Conservation (phyloP, 2,113 vertebrate genomes). For the Eira barbara region DNA sequence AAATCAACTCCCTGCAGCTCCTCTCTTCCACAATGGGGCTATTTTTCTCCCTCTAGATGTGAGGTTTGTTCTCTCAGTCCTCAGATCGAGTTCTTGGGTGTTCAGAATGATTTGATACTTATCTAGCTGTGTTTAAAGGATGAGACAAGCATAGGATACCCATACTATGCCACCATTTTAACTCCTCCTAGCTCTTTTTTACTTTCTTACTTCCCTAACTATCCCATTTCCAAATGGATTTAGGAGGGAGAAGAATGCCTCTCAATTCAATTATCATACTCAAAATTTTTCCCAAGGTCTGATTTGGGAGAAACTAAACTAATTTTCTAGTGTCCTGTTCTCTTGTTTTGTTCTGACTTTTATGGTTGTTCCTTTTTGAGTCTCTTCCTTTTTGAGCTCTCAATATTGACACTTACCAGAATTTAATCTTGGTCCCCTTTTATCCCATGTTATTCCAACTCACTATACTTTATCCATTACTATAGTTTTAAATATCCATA, state of each 20-base stretch:
- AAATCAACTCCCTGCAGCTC: neutral
- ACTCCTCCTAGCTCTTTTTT: neutral
- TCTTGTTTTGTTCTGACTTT: neutral
- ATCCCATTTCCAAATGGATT: neutral
- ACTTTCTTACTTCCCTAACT: neutral
- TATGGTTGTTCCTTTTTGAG: neutral
- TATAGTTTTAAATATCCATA: neutral
- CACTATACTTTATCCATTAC: neutral
- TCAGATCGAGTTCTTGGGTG: neutral
- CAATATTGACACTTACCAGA: neutral
- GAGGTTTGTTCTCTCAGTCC: neutral
- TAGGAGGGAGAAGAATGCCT: neutral
- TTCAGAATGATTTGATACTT: neutral
- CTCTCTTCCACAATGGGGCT: neutral
- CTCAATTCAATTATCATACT: neutral
- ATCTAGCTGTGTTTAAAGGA: neutral
- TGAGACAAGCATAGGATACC: neutral
- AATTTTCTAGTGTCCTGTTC: neutral
- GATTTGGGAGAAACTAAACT: neutral
- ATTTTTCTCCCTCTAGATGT: neutral
- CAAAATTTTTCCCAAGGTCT: neutral
- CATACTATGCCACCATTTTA: neutral
- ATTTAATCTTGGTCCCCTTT: neutral
- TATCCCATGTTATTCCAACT: neutral
- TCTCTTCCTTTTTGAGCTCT: neutral